These are phyloP conservation scores for Hydropsyche betteni DNA, from an alignment of 2,888 invertebrate species.

Conservation along the genomic window DNA sequence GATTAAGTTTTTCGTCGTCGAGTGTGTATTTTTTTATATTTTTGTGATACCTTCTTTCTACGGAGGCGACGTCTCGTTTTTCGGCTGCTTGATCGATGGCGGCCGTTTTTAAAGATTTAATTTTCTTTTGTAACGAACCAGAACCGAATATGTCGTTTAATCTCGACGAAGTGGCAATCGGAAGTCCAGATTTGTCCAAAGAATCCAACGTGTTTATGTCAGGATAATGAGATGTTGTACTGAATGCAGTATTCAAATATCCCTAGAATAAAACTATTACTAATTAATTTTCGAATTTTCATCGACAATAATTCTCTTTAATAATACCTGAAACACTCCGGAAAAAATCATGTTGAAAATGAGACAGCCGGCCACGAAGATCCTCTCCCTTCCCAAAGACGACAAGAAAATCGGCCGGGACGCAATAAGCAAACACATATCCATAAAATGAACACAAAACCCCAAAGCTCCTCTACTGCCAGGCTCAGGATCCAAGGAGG, in stretches of 20 bases:
- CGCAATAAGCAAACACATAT: slow-evolving; percentile 44
- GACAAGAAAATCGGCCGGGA: slow-evolving; percentile 52
- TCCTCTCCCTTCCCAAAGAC: slow-evolving; percentile 51
- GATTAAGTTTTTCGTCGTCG: background rate
- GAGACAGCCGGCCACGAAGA: slow-evolving; percentile 55
- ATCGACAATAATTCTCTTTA: background rate
- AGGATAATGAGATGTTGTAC: slow-evolving; percentile 58
- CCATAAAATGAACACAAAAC: slow-evolving; percentile 43
- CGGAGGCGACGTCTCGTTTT: slow-evolving; percentile 42
- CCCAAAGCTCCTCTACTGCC: slow-evolving; percentile 11
- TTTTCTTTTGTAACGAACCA: slow-evolving; percentile 42
- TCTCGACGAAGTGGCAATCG: slow-evolving; percentile 56
- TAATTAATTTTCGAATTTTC: background rate
- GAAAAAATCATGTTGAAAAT: slow-evolving; percentile 58
- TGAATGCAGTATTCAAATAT: slow-evolving; percentile 59
- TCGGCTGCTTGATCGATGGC: slow-evolving; percentile 46
- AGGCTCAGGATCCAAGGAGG: slow-evolving; percentile 1
- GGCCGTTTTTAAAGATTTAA: slow-evolving; percentile 40
- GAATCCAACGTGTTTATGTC: slow-evolving; percentile 60
- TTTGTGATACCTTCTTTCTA: slow-evolving; percentile 44
- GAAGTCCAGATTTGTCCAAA: slow-evolving; percentile 58
- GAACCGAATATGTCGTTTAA: slow-evolving; percentile 45
- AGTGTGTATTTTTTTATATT: background rate
- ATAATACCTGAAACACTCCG: slow-evolving; percentile 52
- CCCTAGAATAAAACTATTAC: slow-evolving; percentile 54